Conservation (phyloP, 2,888 invertebrate genomes). For the Sphaerophoria rueppellii region DNA sequence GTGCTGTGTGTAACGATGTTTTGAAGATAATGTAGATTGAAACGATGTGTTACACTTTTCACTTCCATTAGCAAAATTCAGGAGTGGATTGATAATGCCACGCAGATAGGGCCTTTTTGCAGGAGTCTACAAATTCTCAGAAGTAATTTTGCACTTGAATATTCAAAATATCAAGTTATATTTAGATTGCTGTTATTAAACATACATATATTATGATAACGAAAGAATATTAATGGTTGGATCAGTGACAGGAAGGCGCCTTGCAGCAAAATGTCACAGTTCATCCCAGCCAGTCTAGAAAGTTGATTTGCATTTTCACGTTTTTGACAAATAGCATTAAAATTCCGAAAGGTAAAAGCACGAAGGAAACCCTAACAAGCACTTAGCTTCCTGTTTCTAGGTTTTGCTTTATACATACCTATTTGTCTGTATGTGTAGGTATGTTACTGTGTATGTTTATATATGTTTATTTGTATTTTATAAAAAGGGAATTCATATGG, state of each 20-base stretch:
- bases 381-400: constrained; percentile 38
- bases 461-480: neutral
- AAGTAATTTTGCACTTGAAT: neutral
- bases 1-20: constrained; percentile 27
- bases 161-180: neutral
- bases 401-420: neutral
- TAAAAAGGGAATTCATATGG: constrained; percentile 11
- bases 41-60: constrained; percentile 51
- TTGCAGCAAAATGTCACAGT: neutral
- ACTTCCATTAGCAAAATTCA: constrained; percentile 47
- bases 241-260: neutral
- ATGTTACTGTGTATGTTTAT: too few species aligned
- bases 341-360: constrained; percentile 22
- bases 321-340: constrained; percentile 57
- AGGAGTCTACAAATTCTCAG: neutral
- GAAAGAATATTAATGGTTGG: too few species aligned
- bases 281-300: neutral
- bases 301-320: constrained; percentile 10
- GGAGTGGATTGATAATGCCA: neutral
- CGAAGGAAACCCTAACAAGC: constrained; percentile 53
- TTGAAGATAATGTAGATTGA: constrained; percentile 1
- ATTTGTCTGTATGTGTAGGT: too few species aligned
- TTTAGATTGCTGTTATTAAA: too few species aligned
- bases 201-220: too few species aligned
- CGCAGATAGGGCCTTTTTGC: neutral